Percentiles rank a stretch among this genome's conserved stretches.
Conservation (phyloP, 1,140 invertebrate genomes). For the Drosophila auraria region DNA sequence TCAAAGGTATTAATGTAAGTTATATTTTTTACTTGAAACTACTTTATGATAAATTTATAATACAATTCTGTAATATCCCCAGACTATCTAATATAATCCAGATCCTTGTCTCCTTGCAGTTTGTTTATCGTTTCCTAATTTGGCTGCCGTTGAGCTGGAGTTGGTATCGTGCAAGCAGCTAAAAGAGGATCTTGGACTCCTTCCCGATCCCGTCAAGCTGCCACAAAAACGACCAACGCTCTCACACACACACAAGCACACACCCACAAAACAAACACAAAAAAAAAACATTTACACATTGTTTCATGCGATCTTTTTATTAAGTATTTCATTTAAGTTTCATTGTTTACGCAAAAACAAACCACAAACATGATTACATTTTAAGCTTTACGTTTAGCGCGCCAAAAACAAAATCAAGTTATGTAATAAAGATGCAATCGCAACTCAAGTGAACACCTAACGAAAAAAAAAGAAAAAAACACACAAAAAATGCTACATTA, state of each 20-base stretch:
- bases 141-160: conserved; percentile 79
- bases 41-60: not conserved
- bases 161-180: conserved; percentile 43
- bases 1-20: no score
- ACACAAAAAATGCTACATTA: conserved; percentile 53
- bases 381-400: conserved; percentile 81
- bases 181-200: conserved; percentile 13
- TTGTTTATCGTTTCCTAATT: conserved; percentile 81
- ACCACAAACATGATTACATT: conserved; percentile 71
- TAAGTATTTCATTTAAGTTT: conserved; percentile 81
- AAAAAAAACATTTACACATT: conserved; percentile 53
- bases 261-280: conserved; percentile 39
- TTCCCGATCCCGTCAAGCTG: conserved; percentile 24
- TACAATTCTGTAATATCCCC: not conserved
- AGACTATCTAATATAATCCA: not conserved
- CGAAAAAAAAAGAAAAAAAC: conserved; percentile 52
- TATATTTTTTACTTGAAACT: not conserved
- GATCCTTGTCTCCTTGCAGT: conserved; percentile 42
- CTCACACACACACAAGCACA: conserved; percentile 54
- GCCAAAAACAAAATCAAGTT: conserved; percentile 72
- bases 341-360: conserved; percentile 68
- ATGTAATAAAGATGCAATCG: conserved; percentile 68
- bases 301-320: conserved; percentile 80
- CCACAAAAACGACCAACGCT: conserved; percentile 48
- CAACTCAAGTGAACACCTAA: conserved; percentile 60